Percentiles rank a stretch among this genome's conserved stretches.
phyloP scores from a whole-genome alignment of 2,113 vertebrate genomes.

The Podilymbus podiceps region DNA sequence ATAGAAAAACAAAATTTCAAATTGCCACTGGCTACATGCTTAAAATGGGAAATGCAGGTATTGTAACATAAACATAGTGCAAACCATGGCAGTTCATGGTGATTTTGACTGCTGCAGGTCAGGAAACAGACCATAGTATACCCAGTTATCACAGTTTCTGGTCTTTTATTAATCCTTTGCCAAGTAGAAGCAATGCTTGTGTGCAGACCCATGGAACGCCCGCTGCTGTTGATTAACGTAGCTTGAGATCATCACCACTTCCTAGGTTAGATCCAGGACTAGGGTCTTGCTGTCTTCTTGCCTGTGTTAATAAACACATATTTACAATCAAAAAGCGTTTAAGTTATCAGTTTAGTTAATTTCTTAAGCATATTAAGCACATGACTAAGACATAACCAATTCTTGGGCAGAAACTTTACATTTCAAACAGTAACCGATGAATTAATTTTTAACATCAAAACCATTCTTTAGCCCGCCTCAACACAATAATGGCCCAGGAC shows the following conservation, averaged over 20 bases:
- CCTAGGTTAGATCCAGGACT: slow-evolving; percentile 93
- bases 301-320: slow-evolving; percentile 73
- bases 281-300: slow-evolving; percentile 97
- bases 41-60: slow-evolving; percentile 80
- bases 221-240: slow-evolving; percentile 78
- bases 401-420: not conserved
- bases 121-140: slow-evolving; percentile 70
- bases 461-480: fast-evolving
- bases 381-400: not conserved
- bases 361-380: not conserved
- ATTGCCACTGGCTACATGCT: slow-evolving; percentile 86
- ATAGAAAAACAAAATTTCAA: slow-evolving; percentile 77
- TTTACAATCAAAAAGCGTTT: not conserved
- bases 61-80: slow-evolving; percentile 87
- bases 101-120: slow-evolving; percentile 71
- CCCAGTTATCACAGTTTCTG: slow-evolving; percentile 84
- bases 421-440: not conserved
- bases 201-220: not conserved
- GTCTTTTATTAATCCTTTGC: slow-evolving; percentile 77
- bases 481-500: not conserved
- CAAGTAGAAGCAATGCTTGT: slow-evolving; percentile 68
- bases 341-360: not conserved
- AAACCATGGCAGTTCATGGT: slow-evolving; percentile 82
- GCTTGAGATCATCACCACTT: slow-evolving; percentile 92
- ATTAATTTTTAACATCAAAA: not conserved